Conservation (phyloP, 2,888 invertebrate genomes). For the Rambutsinella grinnellia region DNA sequence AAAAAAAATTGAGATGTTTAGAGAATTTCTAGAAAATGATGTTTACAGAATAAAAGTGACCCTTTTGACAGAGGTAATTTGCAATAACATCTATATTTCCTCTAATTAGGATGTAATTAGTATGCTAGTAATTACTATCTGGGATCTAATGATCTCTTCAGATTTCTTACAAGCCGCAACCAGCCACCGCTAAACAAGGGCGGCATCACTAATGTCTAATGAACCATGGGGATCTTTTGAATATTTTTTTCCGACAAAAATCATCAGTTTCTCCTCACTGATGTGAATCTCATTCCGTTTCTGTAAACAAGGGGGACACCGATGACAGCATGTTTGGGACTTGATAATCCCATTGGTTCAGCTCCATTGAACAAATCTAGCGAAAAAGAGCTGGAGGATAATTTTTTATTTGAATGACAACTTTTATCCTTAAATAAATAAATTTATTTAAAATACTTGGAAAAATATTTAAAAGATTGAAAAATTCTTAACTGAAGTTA, state of each 20-base stretch:
- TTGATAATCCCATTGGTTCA: conserved; percentile 57
- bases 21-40: no score
- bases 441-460: background rate
- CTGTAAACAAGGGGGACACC: background rate
- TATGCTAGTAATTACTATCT: no score
- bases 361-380: conserved; percentile 56
- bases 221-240: background rate
- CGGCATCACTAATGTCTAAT: background rate
- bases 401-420: background rate
- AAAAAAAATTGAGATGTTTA: no score
- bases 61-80: no score
- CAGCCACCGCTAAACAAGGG: no score
- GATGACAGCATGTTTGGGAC: conserved; percentile 24
- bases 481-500: background rate
- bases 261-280: no score
- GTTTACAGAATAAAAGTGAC: no score
- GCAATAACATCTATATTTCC: no score
- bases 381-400: background rate
- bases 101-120: no score
- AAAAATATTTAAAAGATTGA: background rate
- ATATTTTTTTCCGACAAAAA: background rate
- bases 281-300: background rate
- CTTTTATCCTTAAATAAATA: background rate
- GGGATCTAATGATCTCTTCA: no score
- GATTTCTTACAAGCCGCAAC: no score